Evolutionary conservation across 1,140 invertebrate genomes (phyloP).

Genomic region (Magallana angulata): DNA sequence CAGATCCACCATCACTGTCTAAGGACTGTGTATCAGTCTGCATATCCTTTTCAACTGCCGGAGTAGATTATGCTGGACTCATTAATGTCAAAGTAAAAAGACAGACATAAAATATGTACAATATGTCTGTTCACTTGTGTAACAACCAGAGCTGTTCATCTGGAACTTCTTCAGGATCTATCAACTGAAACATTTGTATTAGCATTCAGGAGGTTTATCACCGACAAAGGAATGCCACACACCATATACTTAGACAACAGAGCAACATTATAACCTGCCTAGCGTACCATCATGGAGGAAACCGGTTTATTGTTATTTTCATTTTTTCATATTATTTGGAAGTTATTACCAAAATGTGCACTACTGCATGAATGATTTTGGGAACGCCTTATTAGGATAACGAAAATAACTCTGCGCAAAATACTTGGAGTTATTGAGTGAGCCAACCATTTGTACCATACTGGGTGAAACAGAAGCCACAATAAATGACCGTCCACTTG

Average conservation of each 20-base stretch:
- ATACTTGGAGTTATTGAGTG: not conserved
- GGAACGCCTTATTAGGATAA: conserved; percentile 36
- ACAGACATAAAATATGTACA: not conserved
- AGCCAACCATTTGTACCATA: not conserved
- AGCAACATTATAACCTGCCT: not conserved
- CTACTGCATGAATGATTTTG: conserved; percentile 8
- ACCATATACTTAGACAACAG: conserved; percentile 31
- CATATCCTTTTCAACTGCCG: conserved; percentile 42
- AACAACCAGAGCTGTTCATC: conserved; percentile 25
- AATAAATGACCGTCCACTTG: conserved; percentile 27
- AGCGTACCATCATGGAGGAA: not conserved
- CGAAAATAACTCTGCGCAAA: conserved; percentile 16
- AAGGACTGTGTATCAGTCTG: conserved; percentile 31
- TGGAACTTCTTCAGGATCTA: not conserved
- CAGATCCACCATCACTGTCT: conserved; percentile 41
- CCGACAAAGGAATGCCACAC: not conserved
- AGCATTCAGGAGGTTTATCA: conserved; percentile 33
- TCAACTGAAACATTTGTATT: conserved; percentile 26
- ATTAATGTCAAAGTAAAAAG: conserved; percentile 34
- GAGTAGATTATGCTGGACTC: conserved; percentile 56
- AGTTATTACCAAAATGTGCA: conserved; percentile 33
- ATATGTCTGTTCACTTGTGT: conserved; percentile 42
- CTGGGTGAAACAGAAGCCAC: not conserved
- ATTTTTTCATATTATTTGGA: conserved; percentile 35
- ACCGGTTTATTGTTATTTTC: not conserved